Evolutionary conservation across 2,113 vertebrate genomes (phyloP).

Genomic region (Sardina pilchardus): DNA sequence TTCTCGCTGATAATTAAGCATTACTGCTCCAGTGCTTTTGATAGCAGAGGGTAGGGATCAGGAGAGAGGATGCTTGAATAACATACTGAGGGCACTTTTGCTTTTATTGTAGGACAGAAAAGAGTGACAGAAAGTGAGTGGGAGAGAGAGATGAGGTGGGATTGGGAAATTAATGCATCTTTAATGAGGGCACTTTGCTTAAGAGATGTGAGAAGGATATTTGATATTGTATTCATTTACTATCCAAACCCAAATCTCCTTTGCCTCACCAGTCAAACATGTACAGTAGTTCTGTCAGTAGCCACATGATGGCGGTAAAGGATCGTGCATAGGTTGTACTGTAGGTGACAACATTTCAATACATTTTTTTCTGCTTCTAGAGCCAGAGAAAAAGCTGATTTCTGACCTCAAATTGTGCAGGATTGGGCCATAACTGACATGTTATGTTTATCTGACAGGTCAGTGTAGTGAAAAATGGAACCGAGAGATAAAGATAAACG

Average conservation of each 20-base stretch:
- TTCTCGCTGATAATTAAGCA: background rate
- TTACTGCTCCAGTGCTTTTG: background rate
- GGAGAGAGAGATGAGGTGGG: too few relatives aligned
- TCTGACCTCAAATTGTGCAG: background rate
- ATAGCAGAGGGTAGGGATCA: background rate
- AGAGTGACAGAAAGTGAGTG: too few relatives aligned
- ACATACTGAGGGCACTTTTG: background rate
- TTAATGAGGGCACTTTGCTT: background rate
- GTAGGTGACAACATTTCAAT: background rate
- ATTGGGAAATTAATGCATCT: background rate
- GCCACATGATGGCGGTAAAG: constrained; percentile 12
- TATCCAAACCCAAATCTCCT: background rate
- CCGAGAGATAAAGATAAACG: too few relatives aligned
- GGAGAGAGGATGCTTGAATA: background rate
- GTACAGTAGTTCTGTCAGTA: background rate
- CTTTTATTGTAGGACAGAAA: too few relatives aligned
- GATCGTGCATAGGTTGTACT: background rate
- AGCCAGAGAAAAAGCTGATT: background rate
- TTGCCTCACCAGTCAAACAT: background rate
- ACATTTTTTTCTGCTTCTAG: background rate
- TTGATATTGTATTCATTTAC: background rate
- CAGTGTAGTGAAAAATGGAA: too few relatives aligned
- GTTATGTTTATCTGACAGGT: too few relatives aligned
- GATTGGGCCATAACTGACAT: background rate
- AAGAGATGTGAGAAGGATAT: background rate